Evolutionary conservation across 2,888 invertebrate genomes (phyloP), one percentile per base, ranked within the genome.

Genomic region (Mellilla xanthometata): DNA sequence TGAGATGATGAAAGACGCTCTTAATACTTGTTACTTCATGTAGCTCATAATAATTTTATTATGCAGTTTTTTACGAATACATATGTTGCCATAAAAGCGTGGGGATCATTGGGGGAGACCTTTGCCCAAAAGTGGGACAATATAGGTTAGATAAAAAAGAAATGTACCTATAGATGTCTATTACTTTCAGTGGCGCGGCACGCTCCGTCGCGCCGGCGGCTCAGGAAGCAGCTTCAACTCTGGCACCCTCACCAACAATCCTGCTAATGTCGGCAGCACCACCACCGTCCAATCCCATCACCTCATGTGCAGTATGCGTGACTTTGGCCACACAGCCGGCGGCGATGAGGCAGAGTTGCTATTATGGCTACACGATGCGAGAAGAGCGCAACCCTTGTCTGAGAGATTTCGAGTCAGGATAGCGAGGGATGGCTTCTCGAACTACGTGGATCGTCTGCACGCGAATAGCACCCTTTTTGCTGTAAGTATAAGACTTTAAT

Each of bases 331-430:
- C 74, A 94, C 95, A 36, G 94, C 97, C 1, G 95, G 96, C 0
- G 97, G 96, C 0, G 97, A 98, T 77, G 97, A 97, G 71, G 95
- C 96, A 0, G 97, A 97, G 81, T 92, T 97, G 9, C 94, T 95
- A 62, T 94, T 98, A 65, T 96, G 95, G 67, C 86, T 97, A 0
- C 97, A 95, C 76, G 97, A 98, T 75, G 93, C 94, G 11, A 92
- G 93, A 60, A 92, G 94, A 65, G 93, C 91, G 63, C 94, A 94
- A 63, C 96, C 95, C 56, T 90, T 97, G 49, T 96, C 97, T 42
- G 98, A 98, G 81, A 91, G 97, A 54, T 97, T 97, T 87, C 91
- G 97, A 69, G 96, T 97, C 62, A 93, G 93, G 76, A 95, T 97
- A 79, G 95, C 95, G 56, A 95, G 96, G 78, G 96, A 97, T 67